phyloP scores from a whole-genome alignment of 2,113 vertebrate species.

The Malaclemys terrapin region DNA sequence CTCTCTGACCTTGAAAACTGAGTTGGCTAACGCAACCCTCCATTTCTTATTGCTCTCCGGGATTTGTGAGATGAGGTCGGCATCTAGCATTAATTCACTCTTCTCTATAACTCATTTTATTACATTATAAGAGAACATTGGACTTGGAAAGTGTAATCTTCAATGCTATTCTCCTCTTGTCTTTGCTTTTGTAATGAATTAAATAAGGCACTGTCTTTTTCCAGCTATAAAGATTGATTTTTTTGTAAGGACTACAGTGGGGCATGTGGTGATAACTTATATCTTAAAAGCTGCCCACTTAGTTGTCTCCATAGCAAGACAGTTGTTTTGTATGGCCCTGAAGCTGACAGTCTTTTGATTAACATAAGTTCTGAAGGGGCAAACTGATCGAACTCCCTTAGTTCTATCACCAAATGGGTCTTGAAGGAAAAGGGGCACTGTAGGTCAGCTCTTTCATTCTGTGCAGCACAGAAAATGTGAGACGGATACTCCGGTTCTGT shows the following conservation, averaged over 20 bases:
- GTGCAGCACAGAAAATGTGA: background rate
- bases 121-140: background rate
- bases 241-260: background rate
- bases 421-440: background rate
- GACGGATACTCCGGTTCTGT: background rate
- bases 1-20: constrained; percentile 12
- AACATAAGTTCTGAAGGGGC: background rate
- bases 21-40: background rate
- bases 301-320: background rate
- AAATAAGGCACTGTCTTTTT: constrained; percentile 53
- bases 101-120: constrained; percentile 35
- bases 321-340: background rate
- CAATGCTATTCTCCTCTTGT: background rate
- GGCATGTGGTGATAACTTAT: constrained; percentile 15
- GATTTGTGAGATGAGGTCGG: constrained; percentile 39
- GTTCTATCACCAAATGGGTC: background rate
- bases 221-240: constrained; percentile 49
- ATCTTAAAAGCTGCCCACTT: background rate
- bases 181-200: constrained; percentile 56
- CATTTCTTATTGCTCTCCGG: background rate
- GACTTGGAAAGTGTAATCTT: background rate
- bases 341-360: background rate
- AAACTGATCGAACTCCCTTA: background rate
- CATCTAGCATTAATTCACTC: constrained; percentile 35
- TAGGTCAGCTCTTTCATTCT: background rate